Percentiles rank a stretch among this genome's conserved stretches.
These are phyloP conservation scores for Petromus typicus DNA, from an alignment of 2,113 vertebrate species.

Conservation along the genomic window DNA sequence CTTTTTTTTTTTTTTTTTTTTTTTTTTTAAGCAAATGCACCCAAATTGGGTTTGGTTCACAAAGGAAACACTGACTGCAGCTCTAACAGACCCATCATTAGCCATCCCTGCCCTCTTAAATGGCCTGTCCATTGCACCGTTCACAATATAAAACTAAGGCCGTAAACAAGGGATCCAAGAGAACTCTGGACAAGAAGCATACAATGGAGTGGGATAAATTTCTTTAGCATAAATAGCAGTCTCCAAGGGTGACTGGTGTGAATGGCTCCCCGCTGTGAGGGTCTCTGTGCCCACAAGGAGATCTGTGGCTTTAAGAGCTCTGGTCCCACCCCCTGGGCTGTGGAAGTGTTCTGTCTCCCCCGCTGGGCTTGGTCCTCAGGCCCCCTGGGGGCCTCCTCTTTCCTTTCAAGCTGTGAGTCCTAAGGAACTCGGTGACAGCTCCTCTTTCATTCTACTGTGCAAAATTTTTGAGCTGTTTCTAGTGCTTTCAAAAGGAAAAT, in stretches of 20 bases:
- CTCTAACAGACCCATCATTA: conserved; percentile 82
- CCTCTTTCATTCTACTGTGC: conserved; percentile 80
- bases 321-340: conserved; percentile 82
- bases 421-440: conserved; percentile 82
- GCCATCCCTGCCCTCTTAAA: conserved; percentile 79
- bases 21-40: conserved; percentile 75
- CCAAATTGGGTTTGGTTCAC: conserved; percentile 81
- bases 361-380: conserved; percentile 76
- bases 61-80: conserved; percentile 77
- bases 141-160: conserved; percentile 79
- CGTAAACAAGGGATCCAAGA: conserved; percentile 79
- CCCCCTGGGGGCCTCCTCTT: conserved; percentile 82
- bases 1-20: conserved; percentile 24
- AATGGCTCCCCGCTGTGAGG: conserved; percentile 82
- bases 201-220: conserved; percentile 84
- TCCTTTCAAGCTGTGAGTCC: conserved; percentile 83
- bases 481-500: conserved; percentile 79
- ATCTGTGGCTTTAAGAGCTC: conserved; percentile 81
- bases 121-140: conserved; percentile 73
- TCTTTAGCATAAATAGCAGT: conserved; percentile 84
- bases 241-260: conserved; percentile 84
- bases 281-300: conserved; percentile 81
- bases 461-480: conserved; percentile 81
- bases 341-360: conserved; percentile 77
- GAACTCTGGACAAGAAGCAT: conserved; percentile 78